Evolutionary conservation across 2,888 invertebrate genomes (phyloP), one percentile per base, ranked within the genome.

Genomic region (Agrochola circellaris): DNA sequence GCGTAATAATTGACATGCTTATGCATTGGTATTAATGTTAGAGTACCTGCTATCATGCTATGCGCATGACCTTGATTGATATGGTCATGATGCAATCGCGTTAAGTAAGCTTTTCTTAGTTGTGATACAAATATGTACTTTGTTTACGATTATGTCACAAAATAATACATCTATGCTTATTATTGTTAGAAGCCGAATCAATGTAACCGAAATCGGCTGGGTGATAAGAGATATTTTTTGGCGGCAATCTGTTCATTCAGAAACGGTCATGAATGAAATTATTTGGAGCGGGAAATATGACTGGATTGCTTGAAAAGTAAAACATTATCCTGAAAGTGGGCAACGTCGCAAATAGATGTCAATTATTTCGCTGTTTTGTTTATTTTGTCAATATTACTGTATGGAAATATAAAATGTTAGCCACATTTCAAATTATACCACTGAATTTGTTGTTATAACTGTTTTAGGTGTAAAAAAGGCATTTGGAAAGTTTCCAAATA

Each of bases 11-110:
- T 76, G 82, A 54, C 51, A 54, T 77, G 60, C 77, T 60, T 71
- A 77, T 15, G 58, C 67, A 45, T 64, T 54, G 17, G 34, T 77
- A 48, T 4, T 67, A 51, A 26, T 64, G 64, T 60, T 30, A 65
- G 38, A 60, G 77, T 79, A 81, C 42, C 30, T 79, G 80, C 54
- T 66, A 82, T 77, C 78, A 73, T 71, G 45, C 70, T 48, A 56
- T 51, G 38, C n/a, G 71, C 15, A 60, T 82, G 83, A 82, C 80
- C 80, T 81, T 81, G 78, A 78, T 77, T 77, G 78, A 77, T 81
- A 82, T 75, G 65, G 80, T 45, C 42, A 20, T 82, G 77, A 77
- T 71, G 77, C 69, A 80, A 80, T 64, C 51, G 82, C 56, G 34
- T 82, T n/a, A 64, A 77, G 77, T n/a, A 64, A 77, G 77, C 77